These are phyloP conservation scores for Andrena fulva DNA, from an alignment of 2,888 invertebrate species.

Conservation along the genomic window DNA sequence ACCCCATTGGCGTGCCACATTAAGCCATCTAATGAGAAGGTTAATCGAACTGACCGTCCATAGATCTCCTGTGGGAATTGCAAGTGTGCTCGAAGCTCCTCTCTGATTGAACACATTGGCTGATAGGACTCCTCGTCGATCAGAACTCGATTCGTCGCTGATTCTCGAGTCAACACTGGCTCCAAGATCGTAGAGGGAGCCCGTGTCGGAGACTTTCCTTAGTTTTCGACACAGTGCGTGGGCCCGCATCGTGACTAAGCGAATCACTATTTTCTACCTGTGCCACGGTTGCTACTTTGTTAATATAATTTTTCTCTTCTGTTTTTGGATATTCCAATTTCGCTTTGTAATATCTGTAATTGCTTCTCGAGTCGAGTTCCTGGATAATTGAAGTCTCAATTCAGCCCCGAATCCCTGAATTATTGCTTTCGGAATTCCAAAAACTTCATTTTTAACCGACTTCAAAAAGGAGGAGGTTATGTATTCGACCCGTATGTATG, in stretches of 20 bases:
- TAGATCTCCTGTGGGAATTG: constrained; percentile 38
- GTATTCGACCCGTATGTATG: no score
- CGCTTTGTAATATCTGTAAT: no score
- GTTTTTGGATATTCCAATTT: no score
- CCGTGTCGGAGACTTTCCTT: not conserved
- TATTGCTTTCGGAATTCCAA: not conserved
- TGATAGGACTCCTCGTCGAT: not conserved
- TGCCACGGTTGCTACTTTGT: not conserved
- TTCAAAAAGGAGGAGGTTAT: no score
- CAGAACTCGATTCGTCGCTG: not conserved
- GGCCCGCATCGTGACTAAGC: constrained; percentile 1
- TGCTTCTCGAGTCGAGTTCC: no score
- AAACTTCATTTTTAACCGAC: not conserved
- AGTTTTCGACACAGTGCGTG: constrained; percentile 12
- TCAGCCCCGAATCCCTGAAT: not conserved
- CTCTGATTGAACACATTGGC: not conserved
- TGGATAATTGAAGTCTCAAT: no score
- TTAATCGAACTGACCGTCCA: constrained; percentile 40
- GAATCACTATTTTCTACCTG: constrained; percentile 24
- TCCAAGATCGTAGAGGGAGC: no score
- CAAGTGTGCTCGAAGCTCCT: not conserved
- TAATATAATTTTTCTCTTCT: not conserved
- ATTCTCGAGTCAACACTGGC: not conserved
- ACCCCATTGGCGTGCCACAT: not conserved
- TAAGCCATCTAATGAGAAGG: constrained; percentile 14